Conservation (phyloP, 2,797 vertebrate species). For the Macrochelys suwanniensis region DNA sequence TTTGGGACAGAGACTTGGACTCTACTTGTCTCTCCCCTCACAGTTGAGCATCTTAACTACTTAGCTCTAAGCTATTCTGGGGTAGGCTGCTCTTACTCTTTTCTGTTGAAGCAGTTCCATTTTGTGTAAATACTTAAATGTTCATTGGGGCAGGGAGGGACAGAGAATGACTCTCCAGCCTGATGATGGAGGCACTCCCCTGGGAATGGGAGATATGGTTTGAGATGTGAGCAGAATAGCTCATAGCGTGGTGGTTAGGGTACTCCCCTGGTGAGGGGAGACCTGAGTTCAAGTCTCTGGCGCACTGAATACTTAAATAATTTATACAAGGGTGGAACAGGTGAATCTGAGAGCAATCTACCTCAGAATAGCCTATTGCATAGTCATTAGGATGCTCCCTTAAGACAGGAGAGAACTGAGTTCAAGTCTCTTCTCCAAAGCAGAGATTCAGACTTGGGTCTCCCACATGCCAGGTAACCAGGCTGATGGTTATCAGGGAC, state of each 20-base stretch:
- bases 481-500: not conserved
- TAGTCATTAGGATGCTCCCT: not conserved
- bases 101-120: not conserved
- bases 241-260: not conserved
- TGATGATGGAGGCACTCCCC: not conserved
- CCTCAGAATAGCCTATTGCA: not conserved
- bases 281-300: not conserved
- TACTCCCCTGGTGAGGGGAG: not conserved
- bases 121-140: not conserved
- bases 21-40: not conserved
- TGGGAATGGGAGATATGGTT: not conserved
- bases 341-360: not conserved
- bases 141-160: not conserved
- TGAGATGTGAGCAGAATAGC: not conserved
- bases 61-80: not conserved
- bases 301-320: not conserved
- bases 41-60: not conserved
- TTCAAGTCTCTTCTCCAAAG: not conserved
- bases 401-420: not conserved
- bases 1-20: not conserved
- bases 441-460: not conserved
- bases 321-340: not conserved
- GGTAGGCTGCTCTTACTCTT: not conserved
- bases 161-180: not conserved
- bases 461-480: not conserved